phyloP scores from a whole-genome alignment of 2,797 vertebrate genomes.

The Macropodus opercularis region DNA sequence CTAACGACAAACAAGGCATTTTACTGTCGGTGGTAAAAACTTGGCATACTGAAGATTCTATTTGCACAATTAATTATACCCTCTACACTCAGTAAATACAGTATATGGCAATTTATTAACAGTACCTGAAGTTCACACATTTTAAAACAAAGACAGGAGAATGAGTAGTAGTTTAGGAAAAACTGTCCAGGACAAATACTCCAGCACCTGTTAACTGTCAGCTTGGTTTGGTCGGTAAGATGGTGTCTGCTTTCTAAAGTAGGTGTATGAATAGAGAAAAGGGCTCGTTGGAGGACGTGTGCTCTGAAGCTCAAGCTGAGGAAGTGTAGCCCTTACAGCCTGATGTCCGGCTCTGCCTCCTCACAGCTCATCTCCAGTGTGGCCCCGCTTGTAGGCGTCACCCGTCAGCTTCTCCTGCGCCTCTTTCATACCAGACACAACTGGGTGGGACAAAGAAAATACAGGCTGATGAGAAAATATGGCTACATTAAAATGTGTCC shows the following conservation, averaged over 20 bases:
- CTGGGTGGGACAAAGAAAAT: constrained; percentile 66
- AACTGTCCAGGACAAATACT: constrained; percentile 14
- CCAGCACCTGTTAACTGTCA: constrained; percentile 34
- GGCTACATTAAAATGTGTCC: no score
- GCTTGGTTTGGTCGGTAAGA: constrained; percentile 37
- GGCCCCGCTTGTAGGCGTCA: constrained; percentile 86
- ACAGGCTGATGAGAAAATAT: neutral
- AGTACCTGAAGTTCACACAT: constrained; percentile 27
- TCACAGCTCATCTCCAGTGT: constrained; percentile 87
- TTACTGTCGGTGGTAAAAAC: neutral
- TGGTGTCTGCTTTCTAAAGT: neutral
- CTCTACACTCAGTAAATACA: constrained; percentile 57
- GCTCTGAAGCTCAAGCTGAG: constrained; percentile 29
- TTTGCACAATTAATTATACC: constrained; percentile 35
- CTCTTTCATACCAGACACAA: constrained; percentile 93
- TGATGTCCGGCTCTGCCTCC: constrained; percentile 11
- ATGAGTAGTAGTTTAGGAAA: neutral
- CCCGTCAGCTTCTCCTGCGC: constrained; percentile 95
- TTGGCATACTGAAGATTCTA: constrained; percentile 14
- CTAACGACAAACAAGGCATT: neutral
- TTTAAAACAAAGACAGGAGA: constrained; percentile 19
- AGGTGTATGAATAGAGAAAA: constrained; percentile 15
- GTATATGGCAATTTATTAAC: constrained; percentile 54
- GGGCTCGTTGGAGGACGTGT: neutral
- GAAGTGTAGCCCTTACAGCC: constrained; percentile 72